Percentiles rank a stretch among this genome's conserved stretches.
These are phyloP conservation scores for Limnephilus rhombicus DNA, from an alignment of 2,888 invertebrate genomes.

Conservation along the genomic window DNA sequence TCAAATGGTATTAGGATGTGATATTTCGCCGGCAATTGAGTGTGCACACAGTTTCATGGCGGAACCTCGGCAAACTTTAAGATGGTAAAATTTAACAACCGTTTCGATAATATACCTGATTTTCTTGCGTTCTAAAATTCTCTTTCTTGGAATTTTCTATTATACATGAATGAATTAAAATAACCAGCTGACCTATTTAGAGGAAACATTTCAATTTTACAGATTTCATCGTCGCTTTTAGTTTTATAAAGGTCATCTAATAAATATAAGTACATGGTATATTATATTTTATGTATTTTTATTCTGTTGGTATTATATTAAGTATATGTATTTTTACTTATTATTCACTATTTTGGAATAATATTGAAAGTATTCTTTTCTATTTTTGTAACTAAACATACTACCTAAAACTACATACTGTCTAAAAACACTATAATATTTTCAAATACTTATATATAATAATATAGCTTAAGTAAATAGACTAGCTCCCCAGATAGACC, in stretches of 20 bases:
- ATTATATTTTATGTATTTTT: too few species aligned
- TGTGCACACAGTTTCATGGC: neutral
- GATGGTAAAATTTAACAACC: neutral
- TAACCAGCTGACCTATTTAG: neutral
- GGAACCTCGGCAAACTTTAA: neutral
- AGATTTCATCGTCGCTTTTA: neutral
- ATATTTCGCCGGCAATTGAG: slow-evolving; percentile 27
- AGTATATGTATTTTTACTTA: too few species aligned
- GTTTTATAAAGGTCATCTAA: neutral
- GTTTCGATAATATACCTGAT: neutral
- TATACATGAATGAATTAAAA: neutral
- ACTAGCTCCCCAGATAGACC: too few species aligned
- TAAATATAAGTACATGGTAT: too few species aligned
- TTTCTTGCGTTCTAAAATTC: neutral
- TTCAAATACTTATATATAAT: too few species aligned
- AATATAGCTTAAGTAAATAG: too few species aligned
- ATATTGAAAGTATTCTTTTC: too few species aligned
- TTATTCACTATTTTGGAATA: too few species aligned
- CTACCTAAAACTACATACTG: too few species aligned
- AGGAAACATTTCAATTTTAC: neutral
- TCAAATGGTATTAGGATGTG: neutral
- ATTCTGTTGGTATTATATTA: too few species aligned
- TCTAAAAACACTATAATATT: too few species aligned
- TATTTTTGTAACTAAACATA: too few species aligned
- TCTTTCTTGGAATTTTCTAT: neutral